Evolutionary conservation across 2,113 vertebrate genomes (phyloP), one percentile per base, ranked within the genome.

Genomic region (Dipodomys ordii): DNA sequence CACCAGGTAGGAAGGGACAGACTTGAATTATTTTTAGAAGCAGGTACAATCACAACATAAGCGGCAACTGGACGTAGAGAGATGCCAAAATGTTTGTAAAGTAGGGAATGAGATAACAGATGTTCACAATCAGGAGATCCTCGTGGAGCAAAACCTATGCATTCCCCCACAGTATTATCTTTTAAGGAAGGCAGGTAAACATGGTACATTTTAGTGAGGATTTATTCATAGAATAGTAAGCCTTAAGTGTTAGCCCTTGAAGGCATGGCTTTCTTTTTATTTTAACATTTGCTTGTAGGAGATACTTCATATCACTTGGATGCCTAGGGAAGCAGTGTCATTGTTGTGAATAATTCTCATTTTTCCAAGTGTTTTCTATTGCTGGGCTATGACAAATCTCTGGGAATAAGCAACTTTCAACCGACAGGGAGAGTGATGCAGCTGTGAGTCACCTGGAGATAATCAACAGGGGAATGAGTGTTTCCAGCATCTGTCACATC

Each of bases 1-100:
- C 5, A 32, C 16, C 8, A n/a, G 62, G 57, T 80, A 76, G 57
- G 69, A 74, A 77, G 90, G 79, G 46, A 64, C 64, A 93, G 77
- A 76, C 60, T 19, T 46, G 46, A 76, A 28, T 64, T 94, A 87
- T 95, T 96, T 90, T 96, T 92, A 92, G 80, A 94, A 92, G 72
- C 25, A 71, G 81, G 64, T 85, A 44, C 27, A 69, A 16, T 96
- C 46, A 78, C 27, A 77, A 22, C 60, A 13, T 79, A 90, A 80
- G 91, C 83, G 74, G 71, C 74, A 76, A 3, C 32, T 77, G 62
- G 60, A 72, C 60, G n/a, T 1, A 46, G 60, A 73, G 46, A 76
- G 86, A 71, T 76, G 73, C 77, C 30, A 68, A 57, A 64, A 69
- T 16, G 23, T 67, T 49, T 35, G 53, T 60, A 69, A 83, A 91